Percentiles rank a stretch among this genome's conserved stretches.
These are phyloP conservation scores for Crossocerus cetratus DNA, from an alignment of 2,888 invertebrate species.

Conservation along the genomic window DNA sequence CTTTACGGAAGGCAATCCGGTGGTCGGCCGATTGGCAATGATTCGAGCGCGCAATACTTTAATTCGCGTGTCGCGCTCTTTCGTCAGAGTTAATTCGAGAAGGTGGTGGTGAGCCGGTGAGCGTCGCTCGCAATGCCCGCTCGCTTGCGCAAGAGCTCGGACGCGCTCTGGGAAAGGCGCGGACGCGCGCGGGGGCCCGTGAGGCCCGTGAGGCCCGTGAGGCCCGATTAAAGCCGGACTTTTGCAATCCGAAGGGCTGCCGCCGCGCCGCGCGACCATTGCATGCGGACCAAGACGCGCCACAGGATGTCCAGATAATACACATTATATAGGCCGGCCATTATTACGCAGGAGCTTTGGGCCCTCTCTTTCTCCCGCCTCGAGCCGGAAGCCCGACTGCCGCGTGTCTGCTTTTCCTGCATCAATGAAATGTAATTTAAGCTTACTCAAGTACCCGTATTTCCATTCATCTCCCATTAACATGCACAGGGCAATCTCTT, in stretches of 20 bases:
- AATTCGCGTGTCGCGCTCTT: constrained; percentile 3
- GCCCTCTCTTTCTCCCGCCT: constrained; percentile 33
- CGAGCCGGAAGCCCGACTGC: constrained; percentile 59
- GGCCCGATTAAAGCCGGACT: constrained; percentile 41
- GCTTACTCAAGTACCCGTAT: constrained; percentile 67
- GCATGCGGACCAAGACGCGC: constrained; percentile 55
- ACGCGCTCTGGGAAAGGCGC: constrained; percentile 24
- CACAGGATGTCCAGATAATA: constrained; percentile 70
- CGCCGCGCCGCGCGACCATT: constrained; percentile 14
- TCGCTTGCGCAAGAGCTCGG: not conserved
- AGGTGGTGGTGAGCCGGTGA: not conserved
- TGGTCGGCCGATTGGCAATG: not conserved
- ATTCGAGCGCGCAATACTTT: not conserved
- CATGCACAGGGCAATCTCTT: constrained; percentile 35
- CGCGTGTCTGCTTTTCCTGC: constrained; percentile 70
- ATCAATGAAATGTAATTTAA: constrained; percentile 73
- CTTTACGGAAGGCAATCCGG: not conserved
- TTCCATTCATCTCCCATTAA: constrained; percentile 68
- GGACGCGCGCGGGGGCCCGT: constrained; percentile 14
- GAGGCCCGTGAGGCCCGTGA: constrained; percentile 29
- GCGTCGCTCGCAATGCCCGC: not conserved
- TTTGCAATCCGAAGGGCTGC: constrained; percentile 47
- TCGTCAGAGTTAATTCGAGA: constrained; percentile 3
- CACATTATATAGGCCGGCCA: constrained; percentile 60
- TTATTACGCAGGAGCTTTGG: constrained; percentile 52